A percentile compares a stretch with the other conserved stretches of the same genome.
These are phyloP conservation scores for Callithrix jacchus DNA, from an alignment of 2,113 vertebrate genomes.

Conservation along the genomic window DNA sequence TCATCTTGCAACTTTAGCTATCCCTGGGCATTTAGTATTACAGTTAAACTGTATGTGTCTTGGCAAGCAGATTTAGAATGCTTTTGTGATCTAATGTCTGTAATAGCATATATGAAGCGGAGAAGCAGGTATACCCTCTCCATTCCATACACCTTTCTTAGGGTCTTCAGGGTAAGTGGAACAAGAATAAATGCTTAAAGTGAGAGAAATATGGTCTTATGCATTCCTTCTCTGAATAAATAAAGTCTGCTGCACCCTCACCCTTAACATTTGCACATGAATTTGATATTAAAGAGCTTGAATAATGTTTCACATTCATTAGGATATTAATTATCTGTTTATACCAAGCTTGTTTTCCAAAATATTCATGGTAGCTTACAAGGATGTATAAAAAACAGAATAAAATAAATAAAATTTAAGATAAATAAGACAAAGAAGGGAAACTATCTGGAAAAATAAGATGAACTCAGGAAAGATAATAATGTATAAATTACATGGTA, in stretches of 20 bases:
- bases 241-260: background rate
- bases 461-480: background rate
- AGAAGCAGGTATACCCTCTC: rapidly evolving
- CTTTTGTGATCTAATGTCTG: background rate
- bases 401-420: conserved; percentile 38
- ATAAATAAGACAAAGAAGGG: background rate
- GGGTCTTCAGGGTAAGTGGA: background rate
- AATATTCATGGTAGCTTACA: background rate
- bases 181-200: background rate
- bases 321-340: conserved; percentile 3
- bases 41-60: background rate
- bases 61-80: background rate
- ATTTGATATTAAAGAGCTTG: background rate
- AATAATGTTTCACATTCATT: background rate
- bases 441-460: background rate
- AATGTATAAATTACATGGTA: background rate
- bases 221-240: background rate
- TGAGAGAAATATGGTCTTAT: background rate
- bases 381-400: background rate
- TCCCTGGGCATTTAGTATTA: background rate
- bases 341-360: background rate
- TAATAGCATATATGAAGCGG: background rate
- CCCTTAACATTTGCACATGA: background rate
- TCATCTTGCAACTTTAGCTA: background rate
- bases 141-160: background rate